Evolutionary conservation across 2,113 vertebrate species (phyloP).

Genomic region (Bubo blakistoni): DNA sequence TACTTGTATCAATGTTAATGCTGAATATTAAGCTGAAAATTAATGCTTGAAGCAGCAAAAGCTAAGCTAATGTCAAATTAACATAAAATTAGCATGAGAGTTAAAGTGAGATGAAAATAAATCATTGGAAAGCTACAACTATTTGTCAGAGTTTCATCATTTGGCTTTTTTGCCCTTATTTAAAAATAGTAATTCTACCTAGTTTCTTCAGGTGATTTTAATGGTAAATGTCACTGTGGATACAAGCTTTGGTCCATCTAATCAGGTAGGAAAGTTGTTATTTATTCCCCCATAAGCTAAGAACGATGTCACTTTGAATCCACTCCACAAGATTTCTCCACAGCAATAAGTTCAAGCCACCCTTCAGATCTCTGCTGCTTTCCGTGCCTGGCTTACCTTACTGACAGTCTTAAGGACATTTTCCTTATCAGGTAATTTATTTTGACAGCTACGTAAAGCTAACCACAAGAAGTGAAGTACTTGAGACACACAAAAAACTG

Average conservation of each 20-base stretch:
- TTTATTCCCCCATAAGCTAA: background rate
- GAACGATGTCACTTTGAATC: background rate
- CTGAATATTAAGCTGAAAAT: slow-evolving; percentile 54
- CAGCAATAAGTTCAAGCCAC: background rate
- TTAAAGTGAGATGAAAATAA: slow-evolving; percentile 53
- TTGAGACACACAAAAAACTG: background rate
- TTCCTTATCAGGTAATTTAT: background rate
- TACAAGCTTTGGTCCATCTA: background rate
- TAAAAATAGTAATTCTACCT: background rate
- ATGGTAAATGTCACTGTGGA: background rate
- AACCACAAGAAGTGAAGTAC: background rate
- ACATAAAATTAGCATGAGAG: slow-evolving; percentile 59
- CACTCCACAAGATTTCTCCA: background rate
- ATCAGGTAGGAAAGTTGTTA: background rate
- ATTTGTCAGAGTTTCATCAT: background rate
- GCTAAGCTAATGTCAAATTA: slow-evolving; percentile 52
- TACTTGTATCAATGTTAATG: slow-evolving; percentile 45
- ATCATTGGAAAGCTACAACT: background rate
- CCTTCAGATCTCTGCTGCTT: background rate
- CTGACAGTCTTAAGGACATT: slow-evolving; percentile 2
- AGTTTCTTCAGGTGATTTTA: background rate
- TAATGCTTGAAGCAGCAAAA: slow-evolving; percentile 59
- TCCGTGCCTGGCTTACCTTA: background rate
- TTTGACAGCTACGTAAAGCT: background rate
- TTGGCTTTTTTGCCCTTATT: background rate